Evolutionary conservation across 2,113 vertebrate genomes (phyloP).

Genomic region (Takifugu bimaculatus): DNA sequence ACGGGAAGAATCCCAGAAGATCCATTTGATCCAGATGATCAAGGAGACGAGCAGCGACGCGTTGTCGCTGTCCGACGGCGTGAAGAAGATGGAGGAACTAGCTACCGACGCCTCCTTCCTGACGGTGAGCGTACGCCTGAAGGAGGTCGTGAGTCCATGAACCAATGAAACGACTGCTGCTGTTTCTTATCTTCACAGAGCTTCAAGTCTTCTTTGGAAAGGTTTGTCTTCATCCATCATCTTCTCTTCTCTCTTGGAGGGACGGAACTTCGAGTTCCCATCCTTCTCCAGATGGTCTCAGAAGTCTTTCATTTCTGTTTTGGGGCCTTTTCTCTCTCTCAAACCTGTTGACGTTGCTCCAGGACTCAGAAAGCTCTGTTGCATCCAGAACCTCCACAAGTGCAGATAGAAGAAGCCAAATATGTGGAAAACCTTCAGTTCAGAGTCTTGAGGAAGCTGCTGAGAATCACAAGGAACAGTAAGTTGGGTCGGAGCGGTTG

Average conservation of each 20-base stretch:
- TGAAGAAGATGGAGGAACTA: conserved; percentile 1
- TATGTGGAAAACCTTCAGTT: conserved; percentile 29
- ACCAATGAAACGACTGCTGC: not conserved
- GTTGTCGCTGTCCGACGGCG: conserved; percentile 6
- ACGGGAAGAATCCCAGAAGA: conserved; percentile 17
- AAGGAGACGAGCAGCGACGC: not conserved
- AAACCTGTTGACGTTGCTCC: not conserved
- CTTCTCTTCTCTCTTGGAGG: not conserved
- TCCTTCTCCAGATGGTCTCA: too few species aligned
- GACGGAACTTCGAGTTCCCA: too few species aligned
- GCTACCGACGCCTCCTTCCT: not conserved
- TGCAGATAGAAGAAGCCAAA: conserved; percentile 11
- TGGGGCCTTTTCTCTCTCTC: too few species aligned
- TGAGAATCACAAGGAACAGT: not conserved
- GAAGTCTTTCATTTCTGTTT: not conserved
- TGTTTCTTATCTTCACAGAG: not conserved
- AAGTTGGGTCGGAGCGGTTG: not conserved
- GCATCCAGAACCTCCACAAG: conserved; percentile 16
- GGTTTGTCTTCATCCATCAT: not conserved
- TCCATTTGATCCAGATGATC: conserved; percentile 8
- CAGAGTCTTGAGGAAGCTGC: conserved; percentile 20
- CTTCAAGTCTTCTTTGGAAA: not conserved
- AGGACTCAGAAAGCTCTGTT: conserved; percentile 4
- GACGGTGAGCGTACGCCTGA: not conserved
- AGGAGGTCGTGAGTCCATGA: not conserved